A percentile compares a stretch with the other conserved stretches of the same genome.
Conservation (phyloP, 92 coral and sea anemone species). For the Epizoanthus ramosus region DNA sequence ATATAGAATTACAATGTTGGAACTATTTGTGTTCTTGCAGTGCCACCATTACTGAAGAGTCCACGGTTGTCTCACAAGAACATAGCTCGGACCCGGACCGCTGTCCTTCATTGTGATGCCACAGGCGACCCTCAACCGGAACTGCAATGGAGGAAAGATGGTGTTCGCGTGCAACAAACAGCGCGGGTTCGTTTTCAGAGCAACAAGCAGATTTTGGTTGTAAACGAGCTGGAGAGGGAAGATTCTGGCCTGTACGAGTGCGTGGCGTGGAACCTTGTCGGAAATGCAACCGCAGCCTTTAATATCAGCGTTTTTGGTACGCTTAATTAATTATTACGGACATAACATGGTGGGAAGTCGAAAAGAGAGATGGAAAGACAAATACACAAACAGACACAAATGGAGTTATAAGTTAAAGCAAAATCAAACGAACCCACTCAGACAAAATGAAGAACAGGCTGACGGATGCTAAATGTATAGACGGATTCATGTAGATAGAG, state of each 20-base stretch:
- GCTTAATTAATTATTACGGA: background rate
- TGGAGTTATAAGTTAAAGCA: no score
- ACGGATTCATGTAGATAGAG: no score
- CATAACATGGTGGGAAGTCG: no score
- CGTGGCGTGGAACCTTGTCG: constrained; percentile 18
- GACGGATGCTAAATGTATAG: no score
- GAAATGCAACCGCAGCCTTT: background rate
- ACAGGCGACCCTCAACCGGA: constrained; percentile 1
- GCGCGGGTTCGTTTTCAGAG: background rate
- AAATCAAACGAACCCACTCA: no score
- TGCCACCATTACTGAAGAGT: constrained; percentile 9
- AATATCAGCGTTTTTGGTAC: constrained; percentile 25
- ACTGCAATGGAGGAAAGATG: constrained; percentile 13
- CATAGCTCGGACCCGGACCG: background rate
- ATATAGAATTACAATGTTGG: no score
- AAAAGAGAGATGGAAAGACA: no score
- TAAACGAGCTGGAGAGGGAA: background rate
- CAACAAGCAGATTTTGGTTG: background rate
- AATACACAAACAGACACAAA: no score
- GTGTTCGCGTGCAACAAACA: constrained; percentile 4
- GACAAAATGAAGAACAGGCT: no score
- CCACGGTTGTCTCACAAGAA: background rate
- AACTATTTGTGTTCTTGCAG: background rate
- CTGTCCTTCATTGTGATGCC: constrained; percentile 3
- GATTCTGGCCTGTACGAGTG: constrained; percentile 29